Conservation (phyloP, 2,113 vertebrate genomes). For the Onychostruthus taczanowskii region DNA sequence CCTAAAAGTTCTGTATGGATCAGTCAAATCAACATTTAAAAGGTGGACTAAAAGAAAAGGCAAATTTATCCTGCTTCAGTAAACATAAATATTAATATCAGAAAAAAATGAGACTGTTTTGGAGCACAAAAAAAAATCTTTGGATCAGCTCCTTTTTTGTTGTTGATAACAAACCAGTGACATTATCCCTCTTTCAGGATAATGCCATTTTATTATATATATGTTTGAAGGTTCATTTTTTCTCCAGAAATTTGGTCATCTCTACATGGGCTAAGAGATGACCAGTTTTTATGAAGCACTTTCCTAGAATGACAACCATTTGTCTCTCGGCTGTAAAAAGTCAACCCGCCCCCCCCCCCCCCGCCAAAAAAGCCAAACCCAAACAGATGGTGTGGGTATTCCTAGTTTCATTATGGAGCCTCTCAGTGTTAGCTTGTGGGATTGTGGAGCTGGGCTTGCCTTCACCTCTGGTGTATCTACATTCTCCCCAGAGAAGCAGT, state of each 20-base stretch:
- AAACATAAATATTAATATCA: not conserved
- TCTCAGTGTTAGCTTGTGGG: not conserved
- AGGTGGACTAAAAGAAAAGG: not conserved
- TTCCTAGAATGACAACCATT: not conserved
- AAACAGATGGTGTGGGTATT: not conserved
- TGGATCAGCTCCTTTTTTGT: not conserved
- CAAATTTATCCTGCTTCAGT: not conserved
- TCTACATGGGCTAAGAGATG: not conserved
- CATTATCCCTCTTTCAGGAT: not conserved
- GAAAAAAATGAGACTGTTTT: not conserved
- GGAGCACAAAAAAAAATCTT: not conserved
- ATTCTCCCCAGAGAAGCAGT: not conserved
- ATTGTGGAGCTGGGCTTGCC: not conserved
- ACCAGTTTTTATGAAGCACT: not conserved
- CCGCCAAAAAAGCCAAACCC: not conserved
- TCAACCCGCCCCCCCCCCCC: rapidly evolving
- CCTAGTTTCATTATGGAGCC: not conserved
- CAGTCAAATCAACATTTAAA: not conserved
- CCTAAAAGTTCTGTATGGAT: not conserved
- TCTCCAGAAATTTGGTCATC: not conserved
- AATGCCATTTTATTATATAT: not conserved
- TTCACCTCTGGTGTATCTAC: not conserved
- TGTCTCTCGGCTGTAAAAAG: not conserved
- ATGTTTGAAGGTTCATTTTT: not conserved
- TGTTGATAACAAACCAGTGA: not conserved